phyloP scores from a whole-genome alignment of 1,140 invertebrate genomes.

The Chrysoperla carnea region DNA sequence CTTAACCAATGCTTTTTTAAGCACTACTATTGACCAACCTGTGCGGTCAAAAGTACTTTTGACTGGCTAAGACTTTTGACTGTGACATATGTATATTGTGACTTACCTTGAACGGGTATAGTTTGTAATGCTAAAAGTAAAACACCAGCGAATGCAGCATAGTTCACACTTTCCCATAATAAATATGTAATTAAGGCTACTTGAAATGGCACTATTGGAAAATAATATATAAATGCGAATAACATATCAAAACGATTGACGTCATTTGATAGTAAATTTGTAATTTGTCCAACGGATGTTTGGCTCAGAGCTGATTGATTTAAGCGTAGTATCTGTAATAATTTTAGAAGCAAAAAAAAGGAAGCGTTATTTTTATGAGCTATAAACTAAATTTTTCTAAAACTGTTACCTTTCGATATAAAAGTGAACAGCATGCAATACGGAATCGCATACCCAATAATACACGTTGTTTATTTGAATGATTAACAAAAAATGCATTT shows the following conservation, averaged over 20 bases:
- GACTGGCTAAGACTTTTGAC: too few relatives aligned
- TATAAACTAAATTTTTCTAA: too few relatives aligned
- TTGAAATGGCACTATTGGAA: conserved; percentile 39
- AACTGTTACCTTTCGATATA: too few relatives aligned
- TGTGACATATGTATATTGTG: too few relatives aligned
- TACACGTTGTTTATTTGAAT: too few relatives aligned
- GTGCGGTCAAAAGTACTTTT: too few relatives aligned
- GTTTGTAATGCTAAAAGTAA: conserved; percentile 27
- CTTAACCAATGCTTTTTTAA: too few relatives aligned
- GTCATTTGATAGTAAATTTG: conserved; percentile 54
- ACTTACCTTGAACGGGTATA: conserved; percentile 32
- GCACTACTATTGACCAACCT: too few relatives aligned
- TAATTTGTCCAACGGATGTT: conserved; percentile 29
- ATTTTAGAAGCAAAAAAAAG: background rate
- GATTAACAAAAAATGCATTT: too few relatives aligned
- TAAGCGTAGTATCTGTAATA: too few relatives aligned
- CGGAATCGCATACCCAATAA: too few relatives aligned
- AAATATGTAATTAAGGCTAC: conserved; percentile 28
- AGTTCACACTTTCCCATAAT: conserved; percentile 28
- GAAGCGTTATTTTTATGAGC: conserved; percentile 29
- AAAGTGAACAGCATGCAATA: too few relatives aligned
- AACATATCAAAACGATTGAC: conserved; percentile 28
- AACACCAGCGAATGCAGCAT: conserved; percentile 30
- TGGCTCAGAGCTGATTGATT: background rate
- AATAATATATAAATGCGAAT: conserved; percentile 25